Percentiles rank a stretch among this genome's conserved stretches.
Evolutionary conservation across 2,888 invertebrate genomes (phyloP).

Genomic region (Parelbella ahira): DNA sequence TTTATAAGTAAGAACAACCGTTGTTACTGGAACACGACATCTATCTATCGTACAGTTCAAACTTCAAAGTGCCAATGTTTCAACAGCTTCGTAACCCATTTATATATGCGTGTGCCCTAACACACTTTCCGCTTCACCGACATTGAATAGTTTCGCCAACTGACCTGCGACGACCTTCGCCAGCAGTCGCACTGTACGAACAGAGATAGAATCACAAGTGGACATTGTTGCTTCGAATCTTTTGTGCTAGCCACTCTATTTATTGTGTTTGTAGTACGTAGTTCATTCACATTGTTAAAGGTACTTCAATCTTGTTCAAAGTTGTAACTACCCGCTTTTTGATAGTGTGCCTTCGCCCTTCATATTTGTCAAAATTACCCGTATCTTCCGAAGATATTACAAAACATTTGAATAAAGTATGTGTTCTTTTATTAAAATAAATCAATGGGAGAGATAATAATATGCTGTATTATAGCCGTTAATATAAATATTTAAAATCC

Average conservation of each 20-base stretch:
- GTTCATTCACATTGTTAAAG: slow-evolving; percentile 15
- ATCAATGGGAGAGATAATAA: too few relatives aligned
- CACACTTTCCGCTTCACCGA: slow-evolving; percentile 57
- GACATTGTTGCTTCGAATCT: slow-evolving; percentile 29
- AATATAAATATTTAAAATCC: too few relatives aligned
- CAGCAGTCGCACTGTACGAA: slow-evolving; percentile 37
- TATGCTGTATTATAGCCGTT: too few relatives aligned
- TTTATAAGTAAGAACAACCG: too few relatives aligned
- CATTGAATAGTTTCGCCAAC: slow-evolving; percentile 46
- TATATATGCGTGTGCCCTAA: slow-evolving; percentile 27
- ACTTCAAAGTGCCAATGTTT: too few relatives aligned
- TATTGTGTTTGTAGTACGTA: slow-evolving; percentile 7
- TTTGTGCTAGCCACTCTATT: slow-evolving; percentile 23
- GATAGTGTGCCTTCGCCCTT: background rate
- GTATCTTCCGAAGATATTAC: slow-evolving; percentile 19
- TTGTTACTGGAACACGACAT: too few relatives aligned
- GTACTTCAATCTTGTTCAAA: slow-evolving; percentile 11
- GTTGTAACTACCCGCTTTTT: background rate
- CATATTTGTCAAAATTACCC: slow-evolving; percentile 14
- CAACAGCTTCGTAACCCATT: too few relatives aligned
- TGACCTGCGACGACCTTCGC: slow-evolving; percentile 66
- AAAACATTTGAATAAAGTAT: too few relatives aligned
- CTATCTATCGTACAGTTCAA: too few relatives aligned
- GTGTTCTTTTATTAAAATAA: too few relatives aligned
- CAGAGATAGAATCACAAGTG: slow-evolving; percentile 61